Base-by-base conservation (phyloP, 2,797 vertebrate species). In the Sandelia bainsii region DNA sequence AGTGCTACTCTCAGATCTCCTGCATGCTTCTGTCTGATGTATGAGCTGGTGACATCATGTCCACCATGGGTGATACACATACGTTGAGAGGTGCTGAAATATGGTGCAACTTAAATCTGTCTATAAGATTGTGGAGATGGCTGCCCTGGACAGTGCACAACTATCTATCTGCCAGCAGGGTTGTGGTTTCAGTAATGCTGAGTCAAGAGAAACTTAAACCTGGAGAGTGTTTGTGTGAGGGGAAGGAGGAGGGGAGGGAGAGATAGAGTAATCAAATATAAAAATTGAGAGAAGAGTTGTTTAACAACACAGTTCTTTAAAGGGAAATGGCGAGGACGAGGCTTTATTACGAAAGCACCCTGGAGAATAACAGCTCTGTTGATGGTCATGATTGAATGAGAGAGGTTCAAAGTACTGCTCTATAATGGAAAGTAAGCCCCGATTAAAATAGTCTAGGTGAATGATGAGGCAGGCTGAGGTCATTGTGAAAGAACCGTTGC, bases 381-480 rank as follows among this genome's bases (percentile, higher is more conserved):
- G 87, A 92, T 87, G 77, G 69, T 60, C 62, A 20, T 89, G 85
- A 91, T 92, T 89, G 82, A 86, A 84, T 76, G 81, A 85, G 73
- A 79, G 69, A 67, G 71, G 81, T 87, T 83, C 61, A 70, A 76
- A 87, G 64, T 72, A 67, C 32, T 62, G 75, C 72, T 70, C 79
- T 76, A 37, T 91, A 91, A 93, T 91, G 90, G 84, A 89, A 92
- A 88, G 85, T 84, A 87, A 92, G 69, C 80, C 85, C 62, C 83
- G 91, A 92, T 93, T 93, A 93, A 94, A 93, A 82, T 65, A 81
- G 83, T 87, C 77, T 62, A 83, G 53, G 75, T 77, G 81, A 90
- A 79, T 71, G 80, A 91, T 87, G 87, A 91, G 83, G 85, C 75
- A 79, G 67, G 67, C 81, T 80, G 81, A 89, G 89, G 89, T 92